Percentiles rank a stretch among this genome's conserved stretches.
Conservation (phyloP, 2,113 vertebrate species). For the Turnix velox region DNA sequence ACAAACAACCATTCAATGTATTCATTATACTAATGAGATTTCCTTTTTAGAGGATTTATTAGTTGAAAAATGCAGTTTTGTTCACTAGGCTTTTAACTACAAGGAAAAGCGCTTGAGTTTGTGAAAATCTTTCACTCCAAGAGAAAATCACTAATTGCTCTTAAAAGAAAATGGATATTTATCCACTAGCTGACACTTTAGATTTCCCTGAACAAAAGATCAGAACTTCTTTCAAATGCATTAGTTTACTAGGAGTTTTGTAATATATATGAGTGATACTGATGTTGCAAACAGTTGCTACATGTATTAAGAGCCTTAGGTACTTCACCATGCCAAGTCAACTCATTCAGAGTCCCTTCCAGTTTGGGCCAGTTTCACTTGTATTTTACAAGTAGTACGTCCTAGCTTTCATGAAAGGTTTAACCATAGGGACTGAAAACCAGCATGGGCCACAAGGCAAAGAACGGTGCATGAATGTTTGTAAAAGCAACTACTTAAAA, state of each 20-base stretch:
- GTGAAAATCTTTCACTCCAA: neutral
- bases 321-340: neutral
- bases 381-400: neutral
- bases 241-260: neutral
- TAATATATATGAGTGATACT: neutral
- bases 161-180: neutral
- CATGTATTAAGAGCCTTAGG: neutral
- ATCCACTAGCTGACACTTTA: neutral
- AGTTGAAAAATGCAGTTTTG: slow-evolving; percentile 20
- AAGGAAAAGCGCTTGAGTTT: neutral
- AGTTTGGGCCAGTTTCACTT: neutral
- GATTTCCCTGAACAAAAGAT: neutral
- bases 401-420: neutral
- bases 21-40: slow-evolving; percentile 61
- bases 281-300: neutral
- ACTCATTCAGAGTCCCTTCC: neutral
- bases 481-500: neutral
- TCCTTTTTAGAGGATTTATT: slow-evolving; percentile 44
- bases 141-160: neutral
- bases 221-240: neutral
- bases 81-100: slow-evolving; percentile 13
- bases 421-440: neutral
- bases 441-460: neutral
- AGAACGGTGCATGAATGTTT: neutral
- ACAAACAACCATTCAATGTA: slow-evolving; percentile 40